Conservation (phyloP, 1,140 invertebrate genomes). For the Drosophila tropicalis region DNA sequence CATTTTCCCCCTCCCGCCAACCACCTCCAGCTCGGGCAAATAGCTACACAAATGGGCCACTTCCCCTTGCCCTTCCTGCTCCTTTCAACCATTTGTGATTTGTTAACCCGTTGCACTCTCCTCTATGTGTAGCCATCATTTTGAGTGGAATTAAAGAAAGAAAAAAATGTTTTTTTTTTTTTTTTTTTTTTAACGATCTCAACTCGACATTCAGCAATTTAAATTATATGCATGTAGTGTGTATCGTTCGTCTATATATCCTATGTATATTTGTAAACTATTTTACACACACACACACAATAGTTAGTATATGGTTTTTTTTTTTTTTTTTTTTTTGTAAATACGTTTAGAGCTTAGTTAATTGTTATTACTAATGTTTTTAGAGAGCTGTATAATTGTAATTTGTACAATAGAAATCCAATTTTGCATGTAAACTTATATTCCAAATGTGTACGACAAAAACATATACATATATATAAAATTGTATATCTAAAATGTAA, state of each 20-base stretch:
- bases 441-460: conserved; percentile 47
- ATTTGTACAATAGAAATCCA: conserved; percentile 31
- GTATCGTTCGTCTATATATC: conserved; percentile 37
- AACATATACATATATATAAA: too few relatives aligned
- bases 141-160: conserved; percentile 71
- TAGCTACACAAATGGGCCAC: too few relatives aligned
- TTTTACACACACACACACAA: not conserved
- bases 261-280: conserved; percentile 30
- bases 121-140: conserved; percentile 19
- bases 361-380: conserved; percentile 48
- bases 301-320: not conserved
- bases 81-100: conserved; percentile 37
- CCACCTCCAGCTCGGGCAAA: not conserved
- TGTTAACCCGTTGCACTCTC: conserved; percentile 28
- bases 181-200: conserved; percentile 77
- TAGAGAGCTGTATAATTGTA: not conserved
- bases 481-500: not conserved
- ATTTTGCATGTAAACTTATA: conserved; percentile 50
- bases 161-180: conserved; percentile 44
- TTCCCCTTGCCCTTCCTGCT: too few relatives aligned
- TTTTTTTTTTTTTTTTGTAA: conserved; percentile 23
- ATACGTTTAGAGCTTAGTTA: conserved; percentile 27
- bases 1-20: too few relatives aligned
- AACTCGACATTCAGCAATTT: conserved; percentile 73
- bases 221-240: conserved; percentile 52